Base-by-base conservation (phyloP, 2,797 vertebrate species). In the Xyrichtys novacula region DNA sequence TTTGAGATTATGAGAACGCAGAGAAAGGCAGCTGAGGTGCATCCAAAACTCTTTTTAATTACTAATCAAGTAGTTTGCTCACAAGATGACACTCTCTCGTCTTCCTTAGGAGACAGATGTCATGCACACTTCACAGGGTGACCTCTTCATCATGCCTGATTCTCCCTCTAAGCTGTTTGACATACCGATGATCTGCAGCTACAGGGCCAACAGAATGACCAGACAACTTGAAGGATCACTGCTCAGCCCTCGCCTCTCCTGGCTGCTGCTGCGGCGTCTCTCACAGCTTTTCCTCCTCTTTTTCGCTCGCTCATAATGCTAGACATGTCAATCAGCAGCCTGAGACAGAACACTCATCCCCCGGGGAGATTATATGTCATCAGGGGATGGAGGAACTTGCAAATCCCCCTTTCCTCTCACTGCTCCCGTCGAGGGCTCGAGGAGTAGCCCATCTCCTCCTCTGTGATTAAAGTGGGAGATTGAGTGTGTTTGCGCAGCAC, bases 331-430 rank as follows among this genome's bases (percentile, higher is more conserved):
- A 86, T 94, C 93, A 92, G 71, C 88, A 87, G 83, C 75, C 65
- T 32, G 78, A 88, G 87, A 88, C 76, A 83, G 78, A 90, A 81
- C 85, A 89, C 87, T 91, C 86, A 87, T 92, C 87, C 90, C 90
- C 88, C 80, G 69, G 77, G 90, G 87, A 93, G 92, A 94, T 94
- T 93, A 94, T 87, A 84, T 93, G 90, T 93, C 92, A 94, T 94
- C 92, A 92, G 81, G 81, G 84, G 87, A 89, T 86, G 83, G 82
- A 81, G 71, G 85, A 90, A 92, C 84, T 90, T 82, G 84, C 88
- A 95, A 94, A 95, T 93, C 92, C 91, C 85, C 74, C 81, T 65
- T 81, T 84, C 87, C 78, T 80, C 75, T 52, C 59, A 15, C 44
- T 74, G 64, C 79, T 81, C 77, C 74, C 56, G 74, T 66, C 8